Evolutionary conservation across 1,140 invertebrate species (phyloP).

Genomic region (Magallana gigas): DNA sequence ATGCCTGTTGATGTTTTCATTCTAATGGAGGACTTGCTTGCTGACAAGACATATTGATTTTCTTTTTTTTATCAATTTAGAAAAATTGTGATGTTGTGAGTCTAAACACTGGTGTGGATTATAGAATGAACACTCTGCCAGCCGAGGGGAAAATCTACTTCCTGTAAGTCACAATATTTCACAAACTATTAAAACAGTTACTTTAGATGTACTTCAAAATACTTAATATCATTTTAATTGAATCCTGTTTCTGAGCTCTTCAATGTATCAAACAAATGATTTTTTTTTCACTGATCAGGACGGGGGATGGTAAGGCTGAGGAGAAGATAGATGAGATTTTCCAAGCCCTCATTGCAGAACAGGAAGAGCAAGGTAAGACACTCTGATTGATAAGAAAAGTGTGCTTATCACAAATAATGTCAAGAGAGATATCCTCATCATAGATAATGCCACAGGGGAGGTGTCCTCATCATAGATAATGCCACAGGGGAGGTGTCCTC

Average conservation of each 20-base stretch:
- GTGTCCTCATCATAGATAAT: too few species aligned
- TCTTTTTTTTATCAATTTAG: slow-evolving; percentile 62
- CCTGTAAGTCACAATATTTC: slow-evolving; percentile 82
- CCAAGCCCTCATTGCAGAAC: slow-evolving; percentile 91
- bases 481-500: too few species aligned
- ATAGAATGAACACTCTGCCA: slow-evolving; percentile 83
- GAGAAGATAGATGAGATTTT: slow-evolving; percentile 87
- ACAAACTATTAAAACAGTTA: too few species aligned
- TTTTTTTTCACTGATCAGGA: slow-evolving; percentile 75
- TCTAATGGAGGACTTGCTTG: neutral
- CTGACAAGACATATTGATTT: neutral
- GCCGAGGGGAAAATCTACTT: slow-evolving; percentile 83
- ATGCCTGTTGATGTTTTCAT: neutral
- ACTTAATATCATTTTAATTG: too few species aligned
- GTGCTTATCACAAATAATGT: too few species aligned
- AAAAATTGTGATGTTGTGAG: slow-evolving; percentile 87
- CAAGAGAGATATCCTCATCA: too few species aligned
- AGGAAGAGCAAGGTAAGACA: slow-evolving; percentile 86
- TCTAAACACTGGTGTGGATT: slow-evolving; percentile 97
- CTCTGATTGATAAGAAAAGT: too few species aligned
- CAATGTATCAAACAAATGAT: neutral
- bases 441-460: too few species aligned
- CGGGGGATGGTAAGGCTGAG: slow-evolving; percentile 84
- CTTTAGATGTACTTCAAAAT: too few species aligned
- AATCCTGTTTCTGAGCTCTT: too few species aligned